Evolutionary conservation across 1,140 invertebrate species (phyloP).

Genomic region (Drosophila pallidifrons): DNA sequence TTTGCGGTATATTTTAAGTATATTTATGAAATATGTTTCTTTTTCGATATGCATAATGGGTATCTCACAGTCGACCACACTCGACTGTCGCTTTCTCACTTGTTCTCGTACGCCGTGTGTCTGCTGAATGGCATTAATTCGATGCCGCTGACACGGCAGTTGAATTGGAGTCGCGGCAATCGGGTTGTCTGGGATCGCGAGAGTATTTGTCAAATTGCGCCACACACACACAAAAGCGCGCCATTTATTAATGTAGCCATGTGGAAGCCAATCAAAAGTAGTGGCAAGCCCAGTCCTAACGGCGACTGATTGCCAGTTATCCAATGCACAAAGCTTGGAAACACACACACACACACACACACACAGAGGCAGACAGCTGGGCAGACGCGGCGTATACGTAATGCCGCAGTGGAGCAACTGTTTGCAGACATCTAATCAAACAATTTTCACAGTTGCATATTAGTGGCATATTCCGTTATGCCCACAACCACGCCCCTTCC

Average conservation of each 20-base stretch:
- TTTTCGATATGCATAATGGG: too few species aligned
- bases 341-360: background rate
- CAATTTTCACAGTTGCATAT: constrained; percentile 56
- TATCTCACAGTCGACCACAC: too few species aligned
- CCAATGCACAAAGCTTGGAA: background rate
- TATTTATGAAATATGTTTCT: too few species aligned
- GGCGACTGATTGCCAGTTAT: constrained; percentile 33
- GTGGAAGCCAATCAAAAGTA: constrained; percentile 49
- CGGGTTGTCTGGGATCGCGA: too few species aligned
- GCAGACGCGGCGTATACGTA: constrained; percentile 26
- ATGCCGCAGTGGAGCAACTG: constrained; percentile 32
- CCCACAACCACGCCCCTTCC: background rate
- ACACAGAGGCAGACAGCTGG: background rate
- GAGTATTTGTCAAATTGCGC: constrained; percentile 57
- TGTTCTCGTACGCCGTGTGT: background rate
- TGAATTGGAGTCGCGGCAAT: constrained; percentile 26
- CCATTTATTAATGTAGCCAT: constrained; percentile 76
- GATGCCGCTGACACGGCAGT: constrained; percentile 72
- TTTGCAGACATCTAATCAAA: constrained; percentile 65
- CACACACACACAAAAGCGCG: constrained; percentile 62
- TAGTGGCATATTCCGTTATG: constrained; percentile 21
- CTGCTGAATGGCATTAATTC: constrained; percentile 71
- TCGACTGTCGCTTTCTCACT: too few species aligned
- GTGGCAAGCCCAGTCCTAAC: constrained; percentile 7
- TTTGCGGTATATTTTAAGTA: too few species aligned